Base-by-base conservation (phyloP, 1,140 invertebrate species). In the Caenorhabditis tropicalis region DNA sequence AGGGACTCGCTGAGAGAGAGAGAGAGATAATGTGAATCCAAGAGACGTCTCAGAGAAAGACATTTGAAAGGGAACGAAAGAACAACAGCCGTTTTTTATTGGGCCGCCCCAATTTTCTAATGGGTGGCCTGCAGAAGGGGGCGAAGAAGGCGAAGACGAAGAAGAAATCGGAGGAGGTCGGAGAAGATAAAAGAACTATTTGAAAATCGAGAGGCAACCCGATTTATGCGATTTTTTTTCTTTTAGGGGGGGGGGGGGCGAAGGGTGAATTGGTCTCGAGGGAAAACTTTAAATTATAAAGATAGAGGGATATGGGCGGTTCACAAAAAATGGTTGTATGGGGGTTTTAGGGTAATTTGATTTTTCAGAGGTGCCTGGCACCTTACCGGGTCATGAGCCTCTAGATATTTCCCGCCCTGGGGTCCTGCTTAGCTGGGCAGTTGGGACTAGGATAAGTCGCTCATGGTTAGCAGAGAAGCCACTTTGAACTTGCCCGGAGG, bases 71-170 rank as follows among this genome's bases (percentile, higher is more conserved):
- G 29, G 29, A 74, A 74, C n/a, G n/a, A 43, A 43, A 74, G 36
- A 39, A 74, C 65, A 74, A 74, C 65, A 74, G 65, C 65, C 65
- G 65, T 74, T 74, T 74, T 74, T 74, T 74, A 46, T 74, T 74
- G 65, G 65, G 60, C 65, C 36, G 36, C 65, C 65, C 65, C 33
- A 74, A 43, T 74, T 74, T 74, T 74, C 65, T 74, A 74, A 74
- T 74, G 65, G 65, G 65, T 74, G 65, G 65, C 65, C 65, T 36
- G 31, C 4, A 58, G 53, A 27, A 15, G 48, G 48, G 19, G 39
- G 39, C 5, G 39, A 12, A 43, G 12, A 43, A 43, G 49, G n/a
- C 15, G 49, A 15, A 51, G 12, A 19, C 15, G 12, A 51, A 0
- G 49, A n/a, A n/a, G 49, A 19, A n/a, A 19, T 7, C 12, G 24